Evolutionary conservation across 1,140 invertebrate genomes (phyloP).

Genomic region (Oryctes rhinoceros): DNA sequence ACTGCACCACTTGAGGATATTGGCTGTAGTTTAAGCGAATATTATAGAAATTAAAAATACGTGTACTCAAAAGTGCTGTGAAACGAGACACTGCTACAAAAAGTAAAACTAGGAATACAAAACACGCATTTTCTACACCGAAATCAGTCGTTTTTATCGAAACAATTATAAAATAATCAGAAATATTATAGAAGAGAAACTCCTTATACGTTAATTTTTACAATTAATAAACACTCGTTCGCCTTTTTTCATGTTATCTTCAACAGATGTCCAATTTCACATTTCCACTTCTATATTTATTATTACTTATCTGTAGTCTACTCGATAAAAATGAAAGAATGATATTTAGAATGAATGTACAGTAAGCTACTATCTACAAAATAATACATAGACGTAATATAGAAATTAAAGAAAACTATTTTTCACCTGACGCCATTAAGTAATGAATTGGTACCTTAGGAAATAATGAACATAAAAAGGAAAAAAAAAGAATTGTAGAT

Average conservation of each 20-base stretch:
- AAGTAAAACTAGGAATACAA: slow-evolving; percentile 21
- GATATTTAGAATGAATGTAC: slow-evolving; percentile 13
- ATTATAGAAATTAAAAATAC: background rate
- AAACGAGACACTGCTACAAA: background rate
- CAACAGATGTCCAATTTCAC: background rate
- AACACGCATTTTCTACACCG: slow-evolving; percentile 21
- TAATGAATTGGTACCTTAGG: background rate
- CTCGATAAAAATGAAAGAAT: background rate
- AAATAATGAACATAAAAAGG: background rate
- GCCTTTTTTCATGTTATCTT: background rate
- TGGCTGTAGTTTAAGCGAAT: background rate
- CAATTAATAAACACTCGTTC: background rate
- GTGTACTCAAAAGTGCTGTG: background rate
- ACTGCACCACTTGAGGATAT: background rate
- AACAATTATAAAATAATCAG: background rate
- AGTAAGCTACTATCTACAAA: slow-evolving; percentile 27
- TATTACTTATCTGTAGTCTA: background rate
- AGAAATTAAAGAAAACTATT: background rate
- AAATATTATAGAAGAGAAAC: background rate
- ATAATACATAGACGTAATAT: slow-evolving; percentile 3
- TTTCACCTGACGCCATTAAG: background rate
- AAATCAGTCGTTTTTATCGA: slow-evolving; percentile 28
- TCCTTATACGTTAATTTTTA: slow-evolving; percentile 26
- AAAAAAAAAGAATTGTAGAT: background rate
- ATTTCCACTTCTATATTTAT: slow-evolving; percentile 22